Percentiles rank a stretch among this genome's conserved stretches.
These are phyloP conservation scores for Herpailurus yagouaroundi DNA, from an alignment of 2,113 vertebrate genomes.

Conservation along the genomic window DNA sequence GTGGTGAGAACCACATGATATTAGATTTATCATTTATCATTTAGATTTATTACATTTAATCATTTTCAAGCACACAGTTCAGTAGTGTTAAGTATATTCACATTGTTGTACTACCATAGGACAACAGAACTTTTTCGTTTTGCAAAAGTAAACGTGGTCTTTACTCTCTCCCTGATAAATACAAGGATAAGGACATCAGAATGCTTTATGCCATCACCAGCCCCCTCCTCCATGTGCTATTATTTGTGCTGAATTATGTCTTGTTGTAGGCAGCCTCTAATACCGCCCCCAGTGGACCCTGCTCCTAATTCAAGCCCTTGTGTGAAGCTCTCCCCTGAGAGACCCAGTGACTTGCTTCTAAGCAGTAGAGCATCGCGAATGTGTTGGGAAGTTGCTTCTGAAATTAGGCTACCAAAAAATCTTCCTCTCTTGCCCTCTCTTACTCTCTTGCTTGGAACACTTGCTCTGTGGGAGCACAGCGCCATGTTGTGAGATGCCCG, in stretches of 20 bases:
- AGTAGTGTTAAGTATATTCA: background rate
- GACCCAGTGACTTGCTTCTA: background rate
- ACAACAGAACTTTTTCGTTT: background rate
- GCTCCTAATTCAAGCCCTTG: background rate
- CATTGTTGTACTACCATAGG: background rate
- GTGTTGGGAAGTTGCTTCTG: background rate
- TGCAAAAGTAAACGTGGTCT: background rate
- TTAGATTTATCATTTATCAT: background rate
- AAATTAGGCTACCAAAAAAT: background rate
- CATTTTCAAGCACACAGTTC: background rate
- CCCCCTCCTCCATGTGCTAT: background rate
- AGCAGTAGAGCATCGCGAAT: background rate
- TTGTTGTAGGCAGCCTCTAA: background rate
- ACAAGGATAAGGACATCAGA: background rate
- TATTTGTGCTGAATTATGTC: background rate
- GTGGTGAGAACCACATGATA: background rate
- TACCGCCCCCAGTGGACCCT: rapidly evolving
- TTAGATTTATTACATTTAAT: background rate
- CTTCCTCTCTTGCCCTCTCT: background rate
- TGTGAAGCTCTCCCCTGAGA: background rate
- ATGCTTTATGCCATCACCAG: background rate
- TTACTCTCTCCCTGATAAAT: background rate
- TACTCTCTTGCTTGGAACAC: background rate
- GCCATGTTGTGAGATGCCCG: background rate
- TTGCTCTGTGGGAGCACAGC: background rate